A percentile compares a stretch with the other conserved stretches of the same genome.
Conservation (phyloP, 2,113 vertebrate species). For the Callipepla californica region DNA sequence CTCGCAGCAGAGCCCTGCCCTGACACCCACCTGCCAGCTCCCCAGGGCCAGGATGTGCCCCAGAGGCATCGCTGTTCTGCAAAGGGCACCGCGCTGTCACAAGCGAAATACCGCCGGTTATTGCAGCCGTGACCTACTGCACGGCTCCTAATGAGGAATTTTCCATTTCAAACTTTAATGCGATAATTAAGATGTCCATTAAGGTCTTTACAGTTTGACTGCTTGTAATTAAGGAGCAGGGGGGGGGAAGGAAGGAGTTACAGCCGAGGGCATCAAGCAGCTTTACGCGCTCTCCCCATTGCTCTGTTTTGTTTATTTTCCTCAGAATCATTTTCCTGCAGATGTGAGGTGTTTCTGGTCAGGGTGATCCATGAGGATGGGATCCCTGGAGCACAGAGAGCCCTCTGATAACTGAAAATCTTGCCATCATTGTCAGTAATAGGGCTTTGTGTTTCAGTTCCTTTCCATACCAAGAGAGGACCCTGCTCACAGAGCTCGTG, state of each 20-base stretch:
- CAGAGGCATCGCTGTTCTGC: background rate
- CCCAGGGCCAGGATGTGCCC: conserved; percentile 29
- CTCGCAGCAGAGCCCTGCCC: conserved; percentile 18
- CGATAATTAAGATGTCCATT: conserved; percentile 68
- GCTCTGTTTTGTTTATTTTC: background rate
- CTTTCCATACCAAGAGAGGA: background rate
- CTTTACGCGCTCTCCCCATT: background rate
- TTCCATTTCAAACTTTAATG: conserved; percentile 72
- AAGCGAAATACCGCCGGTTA: conserved; percentile 40
- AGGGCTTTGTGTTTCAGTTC: background rate
- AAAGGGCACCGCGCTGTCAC: conserved; percentile 41
- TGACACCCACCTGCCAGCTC: conserved; percentile 36
- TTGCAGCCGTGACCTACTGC: conserved; percentile 58
- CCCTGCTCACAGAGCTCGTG: background rate
- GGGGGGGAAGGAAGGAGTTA: background rate
- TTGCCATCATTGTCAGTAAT: fast-evolving
- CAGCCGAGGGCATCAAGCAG: background rate
- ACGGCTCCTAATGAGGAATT: conserved; percentile 50
- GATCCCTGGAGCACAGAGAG: background rate
- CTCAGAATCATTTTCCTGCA: background rate
- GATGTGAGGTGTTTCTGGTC: background rate
- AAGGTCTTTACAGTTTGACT: conserved; percentile 63
- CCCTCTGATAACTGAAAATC: background rate
- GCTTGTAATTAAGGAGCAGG: conserved; percentile 49
- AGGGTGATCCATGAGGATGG: background rate